A percentile compares a stretch with the other conserved stretches of the same genome.
Conservation (phyloP, 2,888 invertebrate species). For the Adelphocoris suturalis region DNA sequence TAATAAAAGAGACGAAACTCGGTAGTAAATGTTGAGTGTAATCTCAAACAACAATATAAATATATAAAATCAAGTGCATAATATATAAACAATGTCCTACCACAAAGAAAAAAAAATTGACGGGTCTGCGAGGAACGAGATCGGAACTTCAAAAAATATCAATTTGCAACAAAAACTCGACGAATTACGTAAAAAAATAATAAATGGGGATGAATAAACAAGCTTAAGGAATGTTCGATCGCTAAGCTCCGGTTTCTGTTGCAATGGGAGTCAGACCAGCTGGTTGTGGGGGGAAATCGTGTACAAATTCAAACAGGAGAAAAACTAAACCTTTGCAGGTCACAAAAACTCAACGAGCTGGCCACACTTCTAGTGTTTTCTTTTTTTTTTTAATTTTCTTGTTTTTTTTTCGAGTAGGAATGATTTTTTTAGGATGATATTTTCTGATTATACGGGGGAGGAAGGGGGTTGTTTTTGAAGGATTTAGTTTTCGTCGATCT, state of each 20-base stretch:
- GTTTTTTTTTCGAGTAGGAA: neutral
- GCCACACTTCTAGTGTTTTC: neutral
- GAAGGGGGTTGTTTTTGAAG: neutral
- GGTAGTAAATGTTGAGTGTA: constrained; percentile 46
- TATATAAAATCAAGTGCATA: constrained; percentile 65
- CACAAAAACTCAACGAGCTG: neutral
- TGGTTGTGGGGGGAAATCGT: neutral
- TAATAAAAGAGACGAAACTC: neutral
- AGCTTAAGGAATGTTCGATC: constrained; percentile 25
- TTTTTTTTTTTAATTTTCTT: too few species aligned
- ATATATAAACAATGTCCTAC: constrained; percentile 51
- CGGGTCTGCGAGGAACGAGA: constrained; percentile 23
- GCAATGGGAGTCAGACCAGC: neutral
- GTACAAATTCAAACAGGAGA: neutral
- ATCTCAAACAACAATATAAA: constrained; percentile 63
- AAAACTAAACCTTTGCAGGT: neutral
- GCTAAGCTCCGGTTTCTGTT: constrained; percentile 14
- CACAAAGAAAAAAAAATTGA: neutral
- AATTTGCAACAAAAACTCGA: constrained; percentile 13
- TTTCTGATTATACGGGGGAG: neutral
- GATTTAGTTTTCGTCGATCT: constrained; percentile 80
- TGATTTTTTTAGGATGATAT: neutral
- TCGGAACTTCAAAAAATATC: neutral
- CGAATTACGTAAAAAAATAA: constrained; percentile 18
- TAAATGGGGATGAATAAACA: neutral